Evolutionary conservation across 2,888 invertebrate genomes (phyloP), one percentile per base, ranked within the genome.

Genomic region (Nomada lathburiana): DNA sequence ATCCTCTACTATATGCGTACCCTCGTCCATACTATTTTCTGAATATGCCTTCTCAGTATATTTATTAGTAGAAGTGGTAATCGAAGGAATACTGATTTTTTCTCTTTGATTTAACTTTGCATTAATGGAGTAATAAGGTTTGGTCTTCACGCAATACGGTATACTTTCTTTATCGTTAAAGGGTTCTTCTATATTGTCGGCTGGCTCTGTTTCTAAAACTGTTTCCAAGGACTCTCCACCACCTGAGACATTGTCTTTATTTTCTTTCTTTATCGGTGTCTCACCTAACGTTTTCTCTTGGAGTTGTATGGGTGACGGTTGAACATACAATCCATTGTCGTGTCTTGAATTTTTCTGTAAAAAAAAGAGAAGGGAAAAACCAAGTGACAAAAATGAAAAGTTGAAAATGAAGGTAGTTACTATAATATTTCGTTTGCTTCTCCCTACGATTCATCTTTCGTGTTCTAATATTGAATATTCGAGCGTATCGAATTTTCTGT

Each of bases 71-170:
- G 89, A 79, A 13, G 82, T 47, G 64, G 80, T 89, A 44, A 80
- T 74, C 20, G 83, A 64, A 59, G 84, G 82, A 76, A 84, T 73
- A 60, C 91, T 77, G 72, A 90, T 88, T 71, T 89, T 93, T 76
- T 93, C 93, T 69, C 92, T 90, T 69, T 93, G 93, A 73, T 92
- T 92, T 59, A 94, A 78, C 65, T 93, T 94, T 0, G 93, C 94
- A 57, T 93, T 94, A 88, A 94, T 94, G 16, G 94, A 93, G 76
- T 94, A 94, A 75, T 94, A 94, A 2, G 94, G 93, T 53, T 93
- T 94, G 10, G 93, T 94, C 80, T 94, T 93, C n/a, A 94, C 93
- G 67, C 93, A 93, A 79, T 92, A 93, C 2, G 93, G 88, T 71
- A 92, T 91, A 73, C 88, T 92, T 53, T 89, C 89, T 60, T 90